These are phyloP conservation scores for Malurus splendens DNA, from an alignment of 2,797 vertebrate genomes.

Conservation along the genomic window DNA sequence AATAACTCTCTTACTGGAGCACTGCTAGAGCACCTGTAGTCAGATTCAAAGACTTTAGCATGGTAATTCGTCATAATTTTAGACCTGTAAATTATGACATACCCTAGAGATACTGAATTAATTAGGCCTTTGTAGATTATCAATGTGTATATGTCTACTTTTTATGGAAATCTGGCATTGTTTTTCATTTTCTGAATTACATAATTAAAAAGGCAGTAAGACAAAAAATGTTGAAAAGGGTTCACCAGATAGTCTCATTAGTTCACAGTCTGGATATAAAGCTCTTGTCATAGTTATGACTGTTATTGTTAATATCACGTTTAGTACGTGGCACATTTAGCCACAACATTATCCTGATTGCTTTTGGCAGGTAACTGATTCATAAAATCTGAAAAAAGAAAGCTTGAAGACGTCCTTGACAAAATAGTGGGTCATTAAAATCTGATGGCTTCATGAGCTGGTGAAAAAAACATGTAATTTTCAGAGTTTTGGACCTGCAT, in stretches of 20 bases:
- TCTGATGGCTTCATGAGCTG: not conserved
- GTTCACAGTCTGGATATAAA: not conserved
- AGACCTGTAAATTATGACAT: not conserved
- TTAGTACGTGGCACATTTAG: not conserved
- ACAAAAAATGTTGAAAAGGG: not conserved
- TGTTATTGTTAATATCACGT: not conserved
- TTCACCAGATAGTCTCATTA: not conserved
- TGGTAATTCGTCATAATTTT: constrained; percentile 28
- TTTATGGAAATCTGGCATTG: constrained; percentile 17
- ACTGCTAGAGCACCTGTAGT: constrained; percentile 42
- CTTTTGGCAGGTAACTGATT: not conserved
- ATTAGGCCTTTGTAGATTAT: constrained; percentile 34
- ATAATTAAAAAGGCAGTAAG: not conserved
- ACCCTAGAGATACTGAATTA: constrained; percentile 30
- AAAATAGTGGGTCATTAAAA: not conserved
- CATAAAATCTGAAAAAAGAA: not conserved
- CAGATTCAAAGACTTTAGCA: constrained; percentile 31
- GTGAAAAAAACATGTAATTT: not conserved
- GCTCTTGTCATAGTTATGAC: not conserved
- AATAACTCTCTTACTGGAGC: constrained; percentile 12
- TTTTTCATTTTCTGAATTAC: constrained; percentile 13
- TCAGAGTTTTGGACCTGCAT: not conserved
- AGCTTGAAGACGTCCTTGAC: not conserved
- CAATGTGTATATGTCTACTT: not conserved
- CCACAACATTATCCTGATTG: not conserved